Conservation (phyloP, 2,797 vertebrate genomes). For the Lacerta bilineata region DNA sequence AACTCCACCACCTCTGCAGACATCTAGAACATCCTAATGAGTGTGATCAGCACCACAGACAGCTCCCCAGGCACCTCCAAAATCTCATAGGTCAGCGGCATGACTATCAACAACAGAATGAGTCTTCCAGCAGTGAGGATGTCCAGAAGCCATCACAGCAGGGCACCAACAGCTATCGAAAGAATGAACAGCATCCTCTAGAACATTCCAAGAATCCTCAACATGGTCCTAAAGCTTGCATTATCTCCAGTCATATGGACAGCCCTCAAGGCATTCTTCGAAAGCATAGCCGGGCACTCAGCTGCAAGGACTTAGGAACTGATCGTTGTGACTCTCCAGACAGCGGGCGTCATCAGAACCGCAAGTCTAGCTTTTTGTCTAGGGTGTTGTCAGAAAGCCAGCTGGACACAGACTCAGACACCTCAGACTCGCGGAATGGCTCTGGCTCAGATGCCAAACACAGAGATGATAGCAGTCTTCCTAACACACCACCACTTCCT, state of each 20-base stretch:
- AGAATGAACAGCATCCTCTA: conserved; percentile 48
- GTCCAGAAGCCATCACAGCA: conserved; percentile 59
- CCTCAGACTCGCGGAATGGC: conserved; percentile 77
- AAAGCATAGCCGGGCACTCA: conserved; percentile 84
- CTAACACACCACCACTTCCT: conserved; percentile 81
- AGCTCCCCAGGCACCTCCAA: conserved; percentile 54
- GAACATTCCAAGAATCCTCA: conserved; percentile 62
- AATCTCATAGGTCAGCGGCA: conserved; percentile 49
- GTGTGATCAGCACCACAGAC: conserved; percentile 40
- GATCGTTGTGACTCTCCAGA: conserved; percentile 84
- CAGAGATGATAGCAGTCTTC: conserved; percentile 78
- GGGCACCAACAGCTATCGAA: conserved; percentile 53
- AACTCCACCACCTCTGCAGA: conserved; percentile 56
- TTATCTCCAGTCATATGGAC: conserved; percentile 78
- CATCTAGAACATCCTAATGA: conserved; percentile 42
- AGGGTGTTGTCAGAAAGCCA: conserved; percentile 86
- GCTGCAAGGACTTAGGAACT: conserved; percentile 82
- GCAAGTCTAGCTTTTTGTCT: conserved; percentile 90
- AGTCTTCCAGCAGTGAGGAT: conserved; percentile 82
- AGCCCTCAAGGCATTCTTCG: conserved; percentile 69
- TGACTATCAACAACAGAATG: conserved; percentile 61
- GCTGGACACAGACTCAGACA: conserved; percentile 80
- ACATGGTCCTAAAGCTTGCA: conserved; percentile 68
- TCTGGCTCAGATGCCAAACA: conserved; percentile 78
- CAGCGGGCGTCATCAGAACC: conserved; percentile 81